Base-by-base conservation (phyloP, 2,888 invertebrate genomes). In the Euproctis similis region DNA sequence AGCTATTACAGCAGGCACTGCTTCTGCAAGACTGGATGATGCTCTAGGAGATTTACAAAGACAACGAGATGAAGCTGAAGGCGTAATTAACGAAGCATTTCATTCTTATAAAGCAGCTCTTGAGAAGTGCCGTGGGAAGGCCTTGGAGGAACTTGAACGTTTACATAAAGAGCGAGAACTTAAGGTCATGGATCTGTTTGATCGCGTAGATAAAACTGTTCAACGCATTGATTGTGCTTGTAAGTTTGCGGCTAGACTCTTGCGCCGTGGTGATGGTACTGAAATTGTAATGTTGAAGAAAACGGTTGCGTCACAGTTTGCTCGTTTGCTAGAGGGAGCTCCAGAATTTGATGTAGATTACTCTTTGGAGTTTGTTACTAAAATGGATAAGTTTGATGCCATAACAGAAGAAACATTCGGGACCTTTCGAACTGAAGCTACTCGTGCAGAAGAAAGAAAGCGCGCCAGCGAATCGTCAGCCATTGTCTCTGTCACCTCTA, bases 161-260 rank as follows among this genome's bases (percentile, higher is more conserved):
- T 70, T 94, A 39, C 96, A 97, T 68, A 92, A 92, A 35, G 91
- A 92, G 57, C 89, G 95, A 36, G 96, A 96, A 71, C 85, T 96
- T 19, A 91, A 92, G 68, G 91, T 96, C 17, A 96, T 96, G 95
- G 95, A 96, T 62, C 86, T 92, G 38, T 90, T 92, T 59, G 92
- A 93, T 59, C 89, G 89, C 36, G 89, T 96, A 30, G 95, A 93
- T 53, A 94, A 94, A 62, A 92, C 92, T 3, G 90, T 93, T 39
- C 92, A 92, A 40, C 91, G 92, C 53, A 90, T 96, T 39, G 93
- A 95, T 57, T 93, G 94, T 59, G 95, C 95, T 6, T 93, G 93
- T 59, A 91, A 91, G 53, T 97, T 95, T 63, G 91, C 95, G 0
- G 87, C 90, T 8, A 89, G 93, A 46, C 87, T 96, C 24, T 77